phyloP scores from a whole-genome alignment of 2,797 vertebrate species.

The Sarcoramphus papa region DNA sequence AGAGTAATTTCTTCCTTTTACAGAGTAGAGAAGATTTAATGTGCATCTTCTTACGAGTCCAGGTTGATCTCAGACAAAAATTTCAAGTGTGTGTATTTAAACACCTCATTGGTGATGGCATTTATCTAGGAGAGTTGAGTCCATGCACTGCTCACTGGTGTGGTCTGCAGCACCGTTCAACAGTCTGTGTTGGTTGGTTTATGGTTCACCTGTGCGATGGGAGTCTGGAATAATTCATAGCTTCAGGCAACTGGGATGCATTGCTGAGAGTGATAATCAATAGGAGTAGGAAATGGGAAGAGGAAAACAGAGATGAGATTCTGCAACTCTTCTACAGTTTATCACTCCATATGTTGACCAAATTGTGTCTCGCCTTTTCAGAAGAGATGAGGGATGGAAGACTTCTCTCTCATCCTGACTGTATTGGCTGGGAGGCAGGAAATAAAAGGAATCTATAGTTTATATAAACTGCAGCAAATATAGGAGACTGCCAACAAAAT shows the following conservation, averaged over 20 bases:
- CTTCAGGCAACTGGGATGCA: not conserved
- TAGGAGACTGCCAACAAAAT: not conserved
- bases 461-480: not conserved
- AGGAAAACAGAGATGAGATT: not conserved
- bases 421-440: not conserved
- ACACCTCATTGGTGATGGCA: not conserved
- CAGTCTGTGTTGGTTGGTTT: not conserved
- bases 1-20: not conserved
- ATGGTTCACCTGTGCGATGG: not conserved
- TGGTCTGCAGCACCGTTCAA: not conserved
- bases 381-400: not conserved
- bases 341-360: not conserved
- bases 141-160: not conserved
- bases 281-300: not conserved
- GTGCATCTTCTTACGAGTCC: not conserved
- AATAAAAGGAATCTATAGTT: not conserved
- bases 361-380: not conserved
- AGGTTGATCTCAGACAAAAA: not conserved
- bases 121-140: not conserved
- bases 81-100: not conserved
- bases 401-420: not conserved
- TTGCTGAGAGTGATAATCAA: not conserved
- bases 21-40: not conserved
- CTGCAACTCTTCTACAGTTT: not conserved
- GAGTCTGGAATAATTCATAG: not conserved